These are phyloP conservation scores for Chlorops oryzae DNA, from an alignment of 1,140 invertebrate genomes.

Conservation along the genomic window DNA sequence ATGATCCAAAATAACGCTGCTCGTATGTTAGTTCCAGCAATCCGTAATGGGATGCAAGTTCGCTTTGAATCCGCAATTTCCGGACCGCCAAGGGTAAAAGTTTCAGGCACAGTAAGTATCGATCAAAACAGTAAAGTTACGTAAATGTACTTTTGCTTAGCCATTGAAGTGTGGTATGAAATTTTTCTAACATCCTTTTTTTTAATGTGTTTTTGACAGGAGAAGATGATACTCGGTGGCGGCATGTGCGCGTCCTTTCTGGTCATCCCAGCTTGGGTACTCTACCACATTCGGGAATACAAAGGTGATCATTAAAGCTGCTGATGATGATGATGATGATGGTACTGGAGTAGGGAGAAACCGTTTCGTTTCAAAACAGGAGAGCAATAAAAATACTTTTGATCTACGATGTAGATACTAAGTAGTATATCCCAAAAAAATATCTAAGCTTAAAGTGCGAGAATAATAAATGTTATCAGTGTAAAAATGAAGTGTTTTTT, in stretches of 20 bases:
- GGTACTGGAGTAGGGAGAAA: too few relatives aligned
- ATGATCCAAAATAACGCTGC: conserved; percentile 46
- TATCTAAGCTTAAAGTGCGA: conserved; percentile 19
- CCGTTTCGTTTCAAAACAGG: too few relatives aligned
- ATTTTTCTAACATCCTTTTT: neutral
- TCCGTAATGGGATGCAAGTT: conserved; percentile 36
- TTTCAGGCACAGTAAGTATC: conserved; percentile 39
- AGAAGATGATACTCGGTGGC: conserved; percentile 40
- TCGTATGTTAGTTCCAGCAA: conserved; percentile 36
- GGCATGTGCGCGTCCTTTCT: conserved; percentile 37
- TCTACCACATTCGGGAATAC: conserved; percentile 44
- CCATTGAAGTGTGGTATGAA: too few relatives aligned
- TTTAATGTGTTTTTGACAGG: conserved; percentile 31
- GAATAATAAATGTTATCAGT: conserved; percentile 13
- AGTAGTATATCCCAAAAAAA: conserved; percentile 22
- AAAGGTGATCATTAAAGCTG: conserved; percentile 34
- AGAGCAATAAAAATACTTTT: conserved; percentile 14
- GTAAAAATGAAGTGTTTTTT: too few relatives aligned
- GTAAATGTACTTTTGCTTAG: too few relatives aligned
- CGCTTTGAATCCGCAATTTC: conserved; percentile 42
- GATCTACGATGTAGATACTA: conserved; percentile 20
- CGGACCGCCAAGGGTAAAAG: conserved; percentile 35
- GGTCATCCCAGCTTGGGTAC: conserved; percentile 41
- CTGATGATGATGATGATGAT: too few relatives aligned
- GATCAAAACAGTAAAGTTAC: conserved; percentile 25